Evolutionary conservation across 2,888 invertebrate genomes (phyloP), one percentile per base, ranked within the genome.

Genomic region (Monochamus alternatus): DNA sequence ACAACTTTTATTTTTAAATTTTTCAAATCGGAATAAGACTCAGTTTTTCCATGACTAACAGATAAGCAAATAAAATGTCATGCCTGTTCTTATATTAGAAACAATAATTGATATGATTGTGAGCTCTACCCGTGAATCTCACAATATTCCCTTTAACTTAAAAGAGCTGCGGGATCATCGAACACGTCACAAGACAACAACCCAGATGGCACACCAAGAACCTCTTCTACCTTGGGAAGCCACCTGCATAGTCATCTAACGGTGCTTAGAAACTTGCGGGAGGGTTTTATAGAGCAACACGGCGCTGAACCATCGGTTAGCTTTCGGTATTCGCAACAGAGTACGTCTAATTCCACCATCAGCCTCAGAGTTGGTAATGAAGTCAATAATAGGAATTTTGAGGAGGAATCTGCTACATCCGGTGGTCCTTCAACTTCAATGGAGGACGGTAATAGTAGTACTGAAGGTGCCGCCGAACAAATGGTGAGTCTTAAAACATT

Each of bases 321-420:
- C 79, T 83, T 86, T 59, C 76, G 85, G 78, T 93, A 93, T 85
- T 92, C 92, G 14, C 91, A 92, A 81, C 92, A 92, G 85, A 92
- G 93, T 81, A 92, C 92, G 0, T 91, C 92, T 0, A 92, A 91
- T 80, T 92, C 93, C 44, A 91, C 92, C 3, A 91, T 91, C 80
- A 91, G 90, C 72, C 86, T 92, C 79, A 89, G 90, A 31, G 90
- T 91, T 43, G 90, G 89, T 10, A 89, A 90, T 12, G 81, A 81
- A 31, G 75, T 77, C 43, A 74, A 75, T 22, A 55, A 55, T 30
- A 74, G 75, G 47, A 69, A 72, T 52, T 65, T 64, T 30, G 80
- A 75, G 31, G 74, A 68, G n/a, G 75, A 58, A 38, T 22, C 67
- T 38, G 64, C 51, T 44, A 31, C 31, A 30, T 47, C 59, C 75